Percentiles rank a stretch among this genome's conserved stretches.
Conservation (phyloP, 1,140 invertebrate species). For the Sarcophaga bullata region DNA sequence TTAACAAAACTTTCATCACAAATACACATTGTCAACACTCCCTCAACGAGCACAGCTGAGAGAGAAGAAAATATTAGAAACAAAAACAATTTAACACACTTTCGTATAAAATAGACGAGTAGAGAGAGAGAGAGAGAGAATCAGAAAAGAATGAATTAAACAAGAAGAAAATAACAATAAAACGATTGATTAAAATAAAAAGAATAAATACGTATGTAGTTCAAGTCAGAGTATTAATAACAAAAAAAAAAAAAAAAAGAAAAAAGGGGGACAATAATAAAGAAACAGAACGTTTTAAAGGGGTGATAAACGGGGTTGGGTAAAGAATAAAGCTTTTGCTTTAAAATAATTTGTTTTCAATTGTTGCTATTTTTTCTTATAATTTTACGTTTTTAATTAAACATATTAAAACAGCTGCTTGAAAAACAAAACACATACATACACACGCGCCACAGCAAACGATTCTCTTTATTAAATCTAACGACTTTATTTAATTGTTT, state of each 20-base stretch:
- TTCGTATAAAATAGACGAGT: neutral
- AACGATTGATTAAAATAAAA: conserved; percentile 25
- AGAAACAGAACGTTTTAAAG: neutral
- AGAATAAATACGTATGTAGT: neutral
- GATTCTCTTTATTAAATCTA: neutral
- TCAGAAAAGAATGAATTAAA: neutral
- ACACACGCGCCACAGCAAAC: too few species aligned
- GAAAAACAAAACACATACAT: neutral
- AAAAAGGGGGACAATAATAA: neutral
- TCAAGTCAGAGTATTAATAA: conserved; percentile 10
- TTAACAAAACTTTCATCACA: too few species aligned
- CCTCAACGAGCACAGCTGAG: too few species aligned
- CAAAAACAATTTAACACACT: too few species aligned
- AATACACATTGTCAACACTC: too few species aligned
- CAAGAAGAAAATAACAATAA: conserved; percentile 6
- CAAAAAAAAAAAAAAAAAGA: neutral
- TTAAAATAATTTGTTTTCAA: neutral
- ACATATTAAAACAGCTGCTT: neutral
- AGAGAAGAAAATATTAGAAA: too few species aligned
- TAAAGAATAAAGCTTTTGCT: neutral
- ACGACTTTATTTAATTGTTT: neutral
- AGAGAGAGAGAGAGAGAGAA: conserved; percentile 4
- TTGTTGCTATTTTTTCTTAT: neutral
- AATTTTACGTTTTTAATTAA: neutral
- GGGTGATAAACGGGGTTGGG: neutral